Evolutionary conservation across 2,113 vertebrate species (phyloP).

Genomic region (Orientallactaga bullata): DNA sequence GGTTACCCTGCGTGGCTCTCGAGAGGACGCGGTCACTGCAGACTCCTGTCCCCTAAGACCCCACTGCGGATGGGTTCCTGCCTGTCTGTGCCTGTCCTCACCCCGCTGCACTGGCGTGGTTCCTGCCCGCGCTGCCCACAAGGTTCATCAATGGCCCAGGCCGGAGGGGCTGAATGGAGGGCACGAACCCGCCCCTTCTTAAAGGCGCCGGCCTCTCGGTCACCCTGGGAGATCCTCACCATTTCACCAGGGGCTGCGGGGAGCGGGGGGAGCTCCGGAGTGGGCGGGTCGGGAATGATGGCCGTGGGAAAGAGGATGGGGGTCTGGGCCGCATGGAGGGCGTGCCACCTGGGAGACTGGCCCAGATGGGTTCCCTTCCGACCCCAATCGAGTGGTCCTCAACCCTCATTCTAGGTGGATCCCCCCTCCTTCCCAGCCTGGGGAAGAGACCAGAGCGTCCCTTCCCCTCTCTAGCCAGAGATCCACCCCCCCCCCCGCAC

Average conservation of each 20-base stretch:
- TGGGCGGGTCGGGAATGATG: slow-evolving; percentile 56
- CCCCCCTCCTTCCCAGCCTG: background rate
- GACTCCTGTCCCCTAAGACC: background rate
- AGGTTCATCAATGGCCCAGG: slow-evolving; percentile 77
- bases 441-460: background rate
- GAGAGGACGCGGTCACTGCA: background rate
- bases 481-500: background rate
- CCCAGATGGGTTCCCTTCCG: background rate
- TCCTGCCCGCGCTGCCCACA: slow-evolving; percentile 35
- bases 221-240: background rate
- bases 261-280: slow-evolving; percentile 52
- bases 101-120: background rate
- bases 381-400: background rate
- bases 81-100: background rate
- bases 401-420: background rate
- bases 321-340: slow-evolving; percentile 52
- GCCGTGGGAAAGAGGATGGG: background rate
- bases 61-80: background rate
- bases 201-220: slow-evolving; percentile 68
- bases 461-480: background rate
- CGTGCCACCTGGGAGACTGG: slow-evolving; percentile 8
- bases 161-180: slow-evolving; percentile 78
- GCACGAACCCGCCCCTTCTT: slow-evolving; percentile 81
- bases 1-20: background rate
- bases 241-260: background rate